These are phyloP conservation scores for Pomatorhinus ruficollis DNA, from an alignment of 2,113 vertebrate species.

Conservation along the genomic window DNA sequence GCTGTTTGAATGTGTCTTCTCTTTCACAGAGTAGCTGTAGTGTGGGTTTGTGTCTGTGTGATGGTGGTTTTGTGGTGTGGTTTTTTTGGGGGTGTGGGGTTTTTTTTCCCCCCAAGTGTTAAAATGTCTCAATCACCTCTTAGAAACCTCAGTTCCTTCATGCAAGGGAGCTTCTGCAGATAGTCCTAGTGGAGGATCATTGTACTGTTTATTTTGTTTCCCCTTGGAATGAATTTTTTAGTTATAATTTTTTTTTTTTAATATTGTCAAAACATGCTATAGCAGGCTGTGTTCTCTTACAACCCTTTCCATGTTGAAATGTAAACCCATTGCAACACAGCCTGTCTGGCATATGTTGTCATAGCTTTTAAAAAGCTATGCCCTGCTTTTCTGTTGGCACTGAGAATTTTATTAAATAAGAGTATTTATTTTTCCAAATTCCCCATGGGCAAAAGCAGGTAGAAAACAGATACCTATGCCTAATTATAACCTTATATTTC, in stretches of 20 bases:
- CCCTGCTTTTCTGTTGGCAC: constrained; percentile 27
- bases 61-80: neutral
- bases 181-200: neutral
- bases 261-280: constrained; percentile 25
- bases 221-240: neutral
- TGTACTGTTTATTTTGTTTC: neutral
- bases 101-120: neutral
- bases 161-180: neutral
- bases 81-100: neutral
- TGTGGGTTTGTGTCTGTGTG: neutral
- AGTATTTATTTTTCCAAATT: constrained; percentile 61
- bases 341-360: constrained; percentile 21
- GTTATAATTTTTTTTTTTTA: neutral
- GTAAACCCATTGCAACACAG: constrained; percentile 53
- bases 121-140: neutral
- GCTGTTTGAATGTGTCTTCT: neutral
- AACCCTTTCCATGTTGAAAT: constrained; percentile 15
- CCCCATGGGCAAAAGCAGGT: constrained; percentile 51
- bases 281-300: constrained; percentile 17
- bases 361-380: constrained; percentile 30
- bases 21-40: neutral
- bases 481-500: constrained; percentile 65
- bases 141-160: neutral
- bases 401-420: constrained; percentile 55
- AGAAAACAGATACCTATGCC: constrained; percentile 58